Evolutionary conservation across 2,888 invertebrate species (phyloP), one percentile per base, ranked within the genome.

Genomic region (Metacarcinus magister): DNA sequence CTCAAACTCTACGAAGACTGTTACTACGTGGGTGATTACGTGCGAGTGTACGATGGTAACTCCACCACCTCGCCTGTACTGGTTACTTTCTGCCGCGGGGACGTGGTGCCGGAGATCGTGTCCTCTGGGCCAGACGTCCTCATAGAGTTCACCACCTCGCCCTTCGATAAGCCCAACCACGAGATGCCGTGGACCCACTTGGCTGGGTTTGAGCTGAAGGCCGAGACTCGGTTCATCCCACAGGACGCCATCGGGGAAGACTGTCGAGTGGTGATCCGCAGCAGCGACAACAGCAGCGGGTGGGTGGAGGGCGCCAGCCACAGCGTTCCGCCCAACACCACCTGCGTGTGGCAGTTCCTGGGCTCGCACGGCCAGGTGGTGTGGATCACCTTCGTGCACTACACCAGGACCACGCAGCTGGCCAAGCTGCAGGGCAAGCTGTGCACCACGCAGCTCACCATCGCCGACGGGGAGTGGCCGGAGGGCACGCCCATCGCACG

Each of bases 131-230:
- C 99, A 96, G 99, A 99, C 97, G 98, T 99, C 97, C 98, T 99
- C 97, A 99, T 99, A 48, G 99, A 99, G 98, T 99, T 99, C 97
- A 98, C 99, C 96, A 99, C 99, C 90, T 99, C 99, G 39, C 99
- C 99, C 7, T 97, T 95, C 32, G 97, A 97, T 92, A 97, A 97
- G 43, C 97, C 97, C 43, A 67, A 95, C 44, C 97, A 97, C 75
- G 96, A 96, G 92, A 87, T 95, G 44, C 97, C 97, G 13, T 96
- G 96, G 96, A 96, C 96, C 13, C 95, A 97, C 60, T 92, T 96
- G 43, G 97, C 97, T 60, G 97, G 97, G 43, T 97, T 97, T 44
- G 97, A 97, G 95, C 96, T 97, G 23, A 97, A 97, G 91, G 97
- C 97, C 2, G 97, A 97, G n/a, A 97, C 97, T 2, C 96, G 97